Conservation (phyloP, 2,888 invertebrate genomes). For the Nymphalis c-album region DNA sequence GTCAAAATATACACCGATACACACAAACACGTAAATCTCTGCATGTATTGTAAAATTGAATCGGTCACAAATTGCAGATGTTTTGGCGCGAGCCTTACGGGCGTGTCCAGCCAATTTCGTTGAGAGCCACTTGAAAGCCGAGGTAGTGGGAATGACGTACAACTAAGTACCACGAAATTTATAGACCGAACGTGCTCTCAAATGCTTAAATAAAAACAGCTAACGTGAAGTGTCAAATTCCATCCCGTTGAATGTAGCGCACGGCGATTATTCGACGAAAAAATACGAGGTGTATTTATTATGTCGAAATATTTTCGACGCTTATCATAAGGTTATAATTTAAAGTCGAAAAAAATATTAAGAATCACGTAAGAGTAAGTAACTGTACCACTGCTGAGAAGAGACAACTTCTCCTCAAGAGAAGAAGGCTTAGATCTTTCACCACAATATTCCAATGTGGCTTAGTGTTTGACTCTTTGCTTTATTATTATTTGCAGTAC, state of each 20-base stretch:
- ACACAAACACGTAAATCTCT: slow-evolving; percentile 14
- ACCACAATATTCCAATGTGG: no score
- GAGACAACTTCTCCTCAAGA: no score
- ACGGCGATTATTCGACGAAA: slow-evolving; percentile 6
- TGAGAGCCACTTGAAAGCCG: slow-evolving; percentile 56
- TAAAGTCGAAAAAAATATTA: background rate
- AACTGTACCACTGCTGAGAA: no score
- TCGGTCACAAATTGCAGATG: slow-evolving; percentile 38
- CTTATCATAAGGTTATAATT: background rate
- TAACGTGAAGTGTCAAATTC: slow-evolving; percentile 61
- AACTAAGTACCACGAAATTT: slow-evolving; percentile 71
- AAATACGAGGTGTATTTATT: background rate
- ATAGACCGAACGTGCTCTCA: slow-evolving; percentile 66
- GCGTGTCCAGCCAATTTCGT: slow-evolving; percentile 64
- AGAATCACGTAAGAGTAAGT: no score
- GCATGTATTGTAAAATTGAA: slow-evolving; percentile 35
- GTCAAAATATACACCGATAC: background rate
- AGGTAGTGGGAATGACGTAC: slow-evolving; percentile 65
- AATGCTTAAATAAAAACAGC: slow-evolving; percentile 64
- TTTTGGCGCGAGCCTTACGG: slow-evolving; percentile 45
- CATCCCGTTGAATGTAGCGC: slow-evolving; percentile 44
- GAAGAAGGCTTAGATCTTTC: no score
- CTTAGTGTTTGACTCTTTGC: no score
- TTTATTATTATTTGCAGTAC: no score
- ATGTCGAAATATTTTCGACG: background rate